A percentile compares a stretch with the other conserved stretches of the same genome.
Conservation (phyloP, 2,113 vertebrate species). For the Baryphthengus martii region DNA sequence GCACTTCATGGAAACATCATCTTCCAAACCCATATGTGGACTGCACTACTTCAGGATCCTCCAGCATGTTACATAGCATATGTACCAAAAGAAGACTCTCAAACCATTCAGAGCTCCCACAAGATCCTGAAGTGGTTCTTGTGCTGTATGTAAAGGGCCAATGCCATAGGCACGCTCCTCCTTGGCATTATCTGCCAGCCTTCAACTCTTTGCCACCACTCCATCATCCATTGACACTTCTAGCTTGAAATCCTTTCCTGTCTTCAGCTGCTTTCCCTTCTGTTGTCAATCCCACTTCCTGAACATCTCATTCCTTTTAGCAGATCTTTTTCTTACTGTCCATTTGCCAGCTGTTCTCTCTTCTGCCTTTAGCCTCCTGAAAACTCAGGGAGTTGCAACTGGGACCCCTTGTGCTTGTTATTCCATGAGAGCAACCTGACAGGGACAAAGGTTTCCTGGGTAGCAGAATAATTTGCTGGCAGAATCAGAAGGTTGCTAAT, state of each 20-base stretch:
- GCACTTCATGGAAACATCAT: not conserved
- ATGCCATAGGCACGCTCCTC: not conserved
- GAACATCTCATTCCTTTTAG: not conserved
- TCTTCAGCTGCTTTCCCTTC: slow-evolving; percentile 12
- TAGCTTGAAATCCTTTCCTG: not conserved
- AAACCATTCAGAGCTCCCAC: not conserved
- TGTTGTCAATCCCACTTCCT: not conserved
- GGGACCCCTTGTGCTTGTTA: not conserved
- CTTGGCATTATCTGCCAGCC: not conserved
- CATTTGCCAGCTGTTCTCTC: not conserved
- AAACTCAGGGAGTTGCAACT: not conserved
- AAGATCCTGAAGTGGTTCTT: not conserved
- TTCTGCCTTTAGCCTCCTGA: not conserved
- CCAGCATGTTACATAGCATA: not conserved
- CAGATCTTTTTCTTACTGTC: not conserved
- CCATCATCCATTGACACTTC: not conserved
- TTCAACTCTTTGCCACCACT: not conserved
- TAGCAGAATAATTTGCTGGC: not conserved
- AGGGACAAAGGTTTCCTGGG: not conserved
- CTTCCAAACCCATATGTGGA: not conserved
- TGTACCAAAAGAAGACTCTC: not conserved
- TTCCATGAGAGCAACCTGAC: not conserved
- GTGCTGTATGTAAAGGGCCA: not conserved
- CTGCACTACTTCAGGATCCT: not conserved
- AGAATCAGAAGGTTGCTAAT: not conserved